These are phyloP conservation scores for Epizoanthus illoricatus DNA, from an alignment of 92 coral and sea anemone genomes.

Conservation along the genomic window DNA sequence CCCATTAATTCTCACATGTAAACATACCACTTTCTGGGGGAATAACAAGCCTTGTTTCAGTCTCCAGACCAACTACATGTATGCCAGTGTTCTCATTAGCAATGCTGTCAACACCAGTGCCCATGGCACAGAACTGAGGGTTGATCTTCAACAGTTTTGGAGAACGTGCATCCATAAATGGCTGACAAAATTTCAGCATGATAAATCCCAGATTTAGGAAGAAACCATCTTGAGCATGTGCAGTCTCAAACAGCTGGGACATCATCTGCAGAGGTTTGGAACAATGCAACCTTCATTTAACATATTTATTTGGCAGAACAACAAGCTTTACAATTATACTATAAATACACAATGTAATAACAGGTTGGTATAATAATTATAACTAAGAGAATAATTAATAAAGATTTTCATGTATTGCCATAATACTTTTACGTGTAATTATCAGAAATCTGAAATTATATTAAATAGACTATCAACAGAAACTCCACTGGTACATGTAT, in stretches of 20 bases:
- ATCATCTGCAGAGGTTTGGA: slow-evolving; percentile 65
- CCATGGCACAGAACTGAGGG: slow-evolving; percentile 85
- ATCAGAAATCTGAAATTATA: too few species aligned
- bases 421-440: too few species aligned
- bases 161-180: slow-evolving; percentile 78
- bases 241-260: slow-evolving; percentile 69
- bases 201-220: slow-evolving; percentile 86
- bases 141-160: slow-evolving; percentile 81
- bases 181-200: slow-evolving; percentile 80
- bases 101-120: slow-evolving; percentile 50
- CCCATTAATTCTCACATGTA: too few species aligned
- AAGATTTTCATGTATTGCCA: too few species aligned
- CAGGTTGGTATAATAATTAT: too few species aligned
- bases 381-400: too few species aligned
- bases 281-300: too few species aligned
- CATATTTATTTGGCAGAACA: too few species aligned
- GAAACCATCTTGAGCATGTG: slow-evolving; percentile 90
- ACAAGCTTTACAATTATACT: too few species aligned
- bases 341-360: too few species aligned
- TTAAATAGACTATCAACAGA: too few species aligned
- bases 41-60: slow-evolving; percentile 79
- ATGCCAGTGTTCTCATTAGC: slow-evolving; percentile 57
- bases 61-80: slow-evolving; percentile 80
- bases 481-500: too few species aligned
- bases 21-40: slow-evolving; percentile 66